phyloP scores from a whole-genome alignment of 2,888 invertebrate genomes.

The Baronia brevicornis region DNA sequence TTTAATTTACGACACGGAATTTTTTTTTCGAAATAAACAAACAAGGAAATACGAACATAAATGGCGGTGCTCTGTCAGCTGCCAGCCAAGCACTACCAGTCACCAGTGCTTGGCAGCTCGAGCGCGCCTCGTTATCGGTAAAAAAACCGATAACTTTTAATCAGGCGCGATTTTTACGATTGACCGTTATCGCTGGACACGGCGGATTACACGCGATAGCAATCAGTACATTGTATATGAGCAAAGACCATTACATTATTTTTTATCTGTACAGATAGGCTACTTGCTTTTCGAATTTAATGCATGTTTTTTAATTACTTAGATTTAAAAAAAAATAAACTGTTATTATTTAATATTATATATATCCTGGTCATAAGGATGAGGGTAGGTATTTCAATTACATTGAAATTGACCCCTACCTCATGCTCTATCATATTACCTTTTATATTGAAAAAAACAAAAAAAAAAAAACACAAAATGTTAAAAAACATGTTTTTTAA shows the following conservation, averaged over 20 bases:
- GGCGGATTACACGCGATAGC: slow-evolving; percentile 68
- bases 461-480: no score
- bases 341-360: no score
- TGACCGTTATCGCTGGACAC: slow-evolving; percentile 60
- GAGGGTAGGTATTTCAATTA: no score
- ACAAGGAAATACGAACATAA: background rate
- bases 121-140: slow-evolving; percentile 22
- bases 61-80: slow-evolving; percentile 1
- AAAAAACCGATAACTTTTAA: slow-evolving; percentile 46
- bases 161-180: slow-evolving; percentile 71
- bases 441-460: no score
- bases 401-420: no score
- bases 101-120: background rate
- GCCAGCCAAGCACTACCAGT: slow-evolving; percentile 6
- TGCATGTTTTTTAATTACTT: background rate
- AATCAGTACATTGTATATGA: slow-evolving; percentile 38
- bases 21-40: background rate
- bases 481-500: no score
- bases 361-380: no score
- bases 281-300: background rate
- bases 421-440: no score
- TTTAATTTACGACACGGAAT: background rate
- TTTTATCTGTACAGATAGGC: slow-evolving; percentile 9
- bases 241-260: slow-evolving; percentile 7
- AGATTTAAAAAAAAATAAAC: slow-evolving; percentile 11